These are phyloP conservation scores for Chionodraco myersi DNA, from an alignment of 2,113 vertebrate genomes.

Conservation along the genomic window DNA sequence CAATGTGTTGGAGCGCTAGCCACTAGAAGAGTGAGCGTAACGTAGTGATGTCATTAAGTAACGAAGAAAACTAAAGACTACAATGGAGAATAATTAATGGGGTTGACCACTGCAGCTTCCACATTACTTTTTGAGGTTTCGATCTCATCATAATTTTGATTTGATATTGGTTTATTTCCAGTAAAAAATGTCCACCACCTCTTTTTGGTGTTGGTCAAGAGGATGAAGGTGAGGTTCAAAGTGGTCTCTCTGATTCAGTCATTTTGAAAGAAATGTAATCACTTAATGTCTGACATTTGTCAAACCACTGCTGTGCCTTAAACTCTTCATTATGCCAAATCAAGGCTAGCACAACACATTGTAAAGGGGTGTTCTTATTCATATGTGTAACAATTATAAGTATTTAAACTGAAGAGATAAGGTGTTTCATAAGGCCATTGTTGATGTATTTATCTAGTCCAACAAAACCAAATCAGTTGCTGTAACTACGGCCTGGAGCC, in stretches of 20 bases:
- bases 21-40: too few species aligned
- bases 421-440: neutral
- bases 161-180: neutral
- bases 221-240: neutral
- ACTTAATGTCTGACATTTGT: conserved; percentile 11
- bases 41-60: too few species aligned
- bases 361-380: too few species aligned
- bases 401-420: too few species aligned
- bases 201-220: conserved; percentile 13
- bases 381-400: too few species aligned
- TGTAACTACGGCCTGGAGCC: neutral
- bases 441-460: neutral
- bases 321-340: conserved; percentile 28
- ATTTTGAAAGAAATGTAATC: neutral
- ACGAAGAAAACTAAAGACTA: too few species aligned
- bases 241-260: conserved; percentile 13
- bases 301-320: conserved; percentile 59
- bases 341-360: conserved; percentile 13
- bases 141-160: neutral
- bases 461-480: neutral
- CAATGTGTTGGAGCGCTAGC: too few species aligned
- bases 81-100: neutral
- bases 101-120: neutral
- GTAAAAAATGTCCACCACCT: neutral
- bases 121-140: neutral